phyloP scores from a whole-genome alignment of 2,113 vertebrate species.

The Tyto alba region DNA sequence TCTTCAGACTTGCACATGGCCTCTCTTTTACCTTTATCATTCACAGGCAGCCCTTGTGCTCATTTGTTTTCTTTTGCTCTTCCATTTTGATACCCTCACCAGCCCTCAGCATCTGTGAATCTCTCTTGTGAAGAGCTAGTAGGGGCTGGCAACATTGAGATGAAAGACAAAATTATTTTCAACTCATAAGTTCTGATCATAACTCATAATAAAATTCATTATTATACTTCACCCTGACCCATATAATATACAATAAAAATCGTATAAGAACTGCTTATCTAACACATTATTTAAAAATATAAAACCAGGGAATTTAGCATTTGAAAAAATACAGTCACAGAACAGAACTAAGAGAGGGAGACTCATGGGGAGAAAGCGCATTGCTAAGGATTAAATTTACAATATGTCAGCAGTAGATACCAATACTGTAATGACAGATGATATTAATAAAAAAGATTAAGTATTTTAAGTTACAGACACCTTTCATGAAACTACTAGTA shows the following conservation, averaged over 20 bases:
- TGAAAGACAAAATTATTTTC: background rate
- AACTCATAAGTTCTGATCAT: background rate
- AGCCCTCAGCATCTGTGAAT: background rate
- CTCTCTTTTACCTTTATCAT: background rate
- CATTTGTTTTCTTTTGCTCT: background rate
- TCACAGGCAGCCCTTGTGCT: background rate
- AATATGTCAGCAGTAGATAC: background rate
- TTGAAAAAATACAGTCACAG: background rate
- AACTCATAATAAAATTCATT: background rate
- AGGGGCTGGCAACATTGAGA: background rate
- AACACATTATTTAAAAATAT: background rate
- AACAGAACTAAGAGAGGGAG: background rate
- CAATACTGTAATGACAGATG: background rate
- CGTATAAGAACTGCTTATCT: background rate
- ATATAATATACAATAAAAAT: background rate
- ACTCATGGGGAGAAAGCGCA: background rate
- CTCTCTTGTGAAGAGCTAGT: background rate
- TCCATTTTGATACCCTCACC: background rate
- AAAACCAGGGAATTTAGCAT: background rate
- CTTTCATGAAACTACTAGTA: background rate
- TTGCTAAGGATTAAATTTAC: background rate
- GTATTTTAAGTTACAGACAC: background rate
- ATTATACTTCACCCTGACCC: background rate
- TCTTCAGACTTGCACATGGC: background rate
- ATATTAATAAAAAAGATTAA: background rate